phyloP scores from a whole-genome alignment of 2,888 invertebrate genomes.

The Melanostoma scalare region DNA sequence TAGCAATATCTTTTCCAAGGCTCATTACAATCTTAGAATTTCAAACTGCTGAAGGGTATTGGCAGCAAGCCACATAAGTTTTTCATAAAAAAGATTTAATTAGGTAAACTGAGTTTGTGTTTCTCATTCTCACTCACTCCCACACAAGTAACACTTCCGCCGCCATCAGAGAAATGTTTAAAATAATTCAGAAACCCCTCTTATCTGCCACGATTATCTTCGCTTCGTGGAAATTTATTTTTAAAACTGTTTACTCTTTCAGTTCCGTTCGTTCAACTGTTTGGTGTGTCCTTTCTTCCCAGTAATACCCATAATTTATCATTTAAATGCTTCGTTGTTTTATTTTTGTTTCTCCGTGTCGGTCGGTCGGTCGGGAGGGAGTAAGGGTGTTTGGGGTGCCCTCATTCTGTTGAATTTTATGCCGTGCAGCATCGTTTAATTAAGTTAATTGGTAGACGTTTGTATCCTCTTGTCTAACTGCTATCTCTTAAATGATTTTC shows the following conservation, averaged over 20 bases:
- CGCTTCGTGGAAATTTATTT: not conserved
- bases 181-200: not conserved
- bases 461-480: not conserved
- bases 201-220: slow-evolving; percentile 5
- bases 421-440: slow-evolving; percentile 21
- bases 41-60: too few relatives aligned
- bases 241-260: not conserved
- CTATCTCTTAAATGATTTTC: slow-evolving; percentile 20
- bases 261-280: not conserved
- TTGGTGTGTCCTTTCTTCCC: not conserved
- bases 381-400: not conserved
- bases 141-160: too few relatives aligned
- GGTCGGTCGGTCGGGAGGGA: too few relatives aligned
- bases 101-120: too few relatives aligned
- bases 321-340: slow-evolving; percentile 22
- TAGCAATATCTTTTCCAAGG: too few relatives aligned
- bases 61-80: too few relatives aligned
- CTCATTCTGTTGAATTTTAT: slow-evolving; percentile 19
- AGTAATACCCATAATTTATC: slow-evolving; percentile 17
- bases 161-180: not conserved
- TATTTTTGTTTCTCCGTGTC: not conserved
- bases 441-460: slow-evolving; percentile 28
- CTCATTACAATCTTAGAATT: too few relatives aligned
- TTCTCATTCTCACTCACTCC: too few relatives aligned
- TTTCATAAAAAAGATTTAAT: too few relatives aligned